Evolutionary conservation across 2,113 vertebrate genomes (phyloP), one percentile per base, ranked within the genome.

Genomic region (Zosterops pallidus): DNA sequence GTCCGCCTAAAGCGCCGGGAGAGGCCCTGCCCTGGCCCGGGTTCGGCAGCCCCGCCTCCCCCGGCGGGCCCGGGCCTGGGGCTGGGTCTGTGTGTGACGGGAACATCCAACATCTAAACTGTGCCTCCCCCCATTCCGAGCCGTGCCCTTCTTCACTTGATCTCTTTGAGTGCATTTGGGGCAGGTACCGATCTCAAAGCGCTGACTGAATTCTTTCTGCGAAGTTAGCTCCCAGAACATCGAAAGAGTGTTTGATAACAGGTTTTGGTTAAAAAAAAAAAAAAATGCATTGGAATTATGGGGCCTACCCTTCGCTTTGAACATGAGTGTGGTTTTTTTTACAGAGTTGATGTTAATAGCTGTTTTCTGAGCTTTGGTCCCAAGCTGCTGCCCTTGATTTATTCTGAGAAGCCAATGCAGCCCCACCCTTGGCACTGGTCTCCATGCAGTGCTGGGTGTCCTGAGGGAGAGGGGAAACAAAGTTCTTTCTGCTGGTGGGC

Each of bases 1-100:
- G 3, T 2, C 25, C 4, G 3, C n/a, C 29, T 0, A 3, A 14
- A 8, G 1, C 5, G 12, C 12, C 5, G 19, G 15, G 21, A 56
- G n/a, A 25, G 25, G 25, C 15, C 9, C 29, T 20, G 2, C n/a
- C 28, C 8, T 17, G 23, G 6, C 23, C 39, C 19, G 16, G 50
- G 35, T 52, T 31, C 41, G 60, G 24, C 35, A 29, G n/a, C 60
- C 41, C 39, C 35, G 46, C 56, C 35, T 41, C 11, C 1, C 28
- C 2, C 17, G 17, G 8, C 19, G 3, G 64, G 5, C 5, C 39
- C 39, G 0, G 29, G 2, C 2, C 13, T 4, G 12, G 3, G 11
- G 25, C 24, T 26, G 26, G 2, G 16, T 15, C 14, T 37, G 9
- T 22, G 33, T 31, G 15, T 50, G 21, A 35, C 2, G 12, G 60